These are phyloP conservation scores for Microhierax caerulescens DNA, from an alignment of 2,797 vertebrate species.

Conservation along the genomic window DNA sequence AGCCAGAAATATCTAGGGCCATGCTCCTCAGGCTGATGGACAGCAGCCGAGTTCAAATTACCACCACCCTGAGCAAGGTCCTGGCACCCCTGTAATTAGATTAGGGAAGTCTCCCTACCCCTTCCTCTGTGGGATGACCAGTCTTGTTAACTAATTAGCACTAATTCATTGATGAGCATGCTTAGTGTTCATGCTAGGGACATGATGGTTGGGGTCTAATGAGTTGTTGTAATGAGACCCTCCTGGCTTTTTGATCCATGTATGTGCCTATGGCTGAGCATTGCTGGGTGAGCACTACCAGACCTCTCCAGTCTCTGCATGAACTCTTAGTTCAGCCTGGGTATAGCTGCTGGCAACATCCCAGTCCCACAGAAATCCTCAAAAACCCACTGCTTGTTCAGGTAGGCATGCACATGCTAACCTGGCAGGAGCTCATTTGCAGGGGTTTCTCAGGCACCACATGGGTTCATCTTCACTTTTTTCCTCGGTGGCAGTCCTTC, in stretches of 20 bases:
- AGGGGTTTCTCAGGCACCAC: background rate
- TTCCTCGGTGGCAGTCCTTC: rapidly evolving
- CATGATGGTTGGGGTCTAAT: rapidly evolving
- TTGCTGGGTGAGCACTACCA: background rate
- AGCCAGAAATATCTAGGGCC: background rate
- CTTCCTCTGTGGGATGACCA: background rate
- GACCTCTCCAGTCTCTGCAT: background rate
- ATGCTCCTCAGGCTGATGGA: background rate
- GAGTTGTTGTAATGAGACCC: background rate
- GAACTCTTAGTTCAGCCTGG: background rate
- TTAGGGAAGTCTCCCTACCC: background rate
- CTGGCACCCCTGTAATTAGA: background rate
- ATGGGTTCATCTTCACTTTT: background rate
- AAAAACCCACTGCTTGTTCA: background rate
- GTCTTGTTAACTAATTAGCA: background rate
- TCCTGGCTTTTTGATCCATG: rapidly evolving
- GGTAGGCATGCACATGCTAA: no score
- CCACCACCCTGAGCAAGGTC: background rate
- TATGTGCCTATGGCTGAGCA: rapidly evolving
- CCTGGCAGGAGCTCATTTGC: background rate
- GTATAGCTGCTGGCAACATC: background rate
- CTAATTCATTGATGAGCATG: background rate
- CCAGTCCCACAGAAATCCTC: background rate
- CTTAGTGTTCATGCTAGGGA: background rate
- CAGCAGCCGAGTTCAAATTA: background rate